These are phyloP conservation scores for Quadroppia sp. DNA, from an alignment of 2,888 invertebrate species.

Conservation along the genomic window DNA sequence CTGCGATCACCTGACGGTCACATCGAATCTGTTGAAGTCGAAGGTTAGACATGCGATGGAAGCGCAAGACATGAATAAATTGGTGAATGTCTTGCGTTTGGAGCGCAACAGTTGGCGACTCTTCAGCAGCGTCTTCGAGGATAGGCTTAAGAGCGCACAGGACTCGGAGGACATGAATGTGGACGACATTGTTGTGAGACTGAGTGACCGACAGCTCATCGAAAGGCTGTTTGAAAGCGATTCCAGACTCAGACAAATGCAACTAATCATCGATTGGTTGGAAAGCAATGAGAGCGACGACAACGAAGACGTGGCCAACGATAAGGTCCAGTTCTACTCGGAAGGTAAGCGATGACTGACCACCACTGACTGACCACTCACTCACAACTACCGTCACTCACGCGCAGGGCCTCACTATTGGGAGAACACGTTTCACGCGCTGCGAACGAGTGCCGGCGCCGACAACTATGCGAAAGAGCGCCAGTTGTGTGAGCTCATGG, in stretches of 20 bases:
- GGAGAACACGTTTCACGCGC: constrained; percentile 83
- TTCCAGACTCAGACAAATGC: constrained; percentile 58
- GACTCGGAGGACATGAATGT: constrained; percentile 39
- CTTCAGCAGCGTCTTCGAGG: constrained; percentile 72
- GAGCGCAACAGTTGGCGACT: constrained; percentile 87
- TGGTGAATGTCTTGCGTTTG: constrained; percentile 60
- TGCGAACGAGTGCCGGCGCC: constrained; percentile 51
- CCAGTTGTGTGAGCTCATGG: constrained; percentile 65
- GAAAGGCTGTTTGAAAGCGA: constrained; percentile 61
- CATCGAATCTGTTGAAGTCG: constrained; percentile 53
- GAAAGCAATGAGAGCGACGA: constrained; percentile 71
- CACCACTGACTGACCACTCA: background rate
- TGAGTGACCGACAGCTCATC: constrained; percentile 62
- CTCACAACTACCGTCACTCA: too few relatives aligned
- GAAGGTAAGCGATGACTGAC: constrained; percentile 58
- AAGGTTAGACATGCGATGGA: constrained; percentile 47
- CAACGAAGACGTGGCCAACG: constrained; percentile 52
- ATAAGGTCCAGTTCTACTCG: constrained; percentile 66
- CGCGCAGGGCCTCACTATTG: constrained; percentile 48
- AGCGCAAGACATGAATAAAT: constrained; percentile 30
- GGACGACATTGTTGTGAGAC: constrained; percentile 49
- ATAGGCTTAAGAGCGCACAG: constrained; percentile 61
- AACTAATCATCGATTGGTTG: constrained; percentile 87
- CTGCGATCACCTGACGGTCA: constrained; percentile 61
- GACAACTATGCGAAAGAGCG: constrained; percentile 49